Evolutionary conservation across 2,113 vertebrate species (phyloP).

Genomic region (Ifrita kowaldi): DNA sequence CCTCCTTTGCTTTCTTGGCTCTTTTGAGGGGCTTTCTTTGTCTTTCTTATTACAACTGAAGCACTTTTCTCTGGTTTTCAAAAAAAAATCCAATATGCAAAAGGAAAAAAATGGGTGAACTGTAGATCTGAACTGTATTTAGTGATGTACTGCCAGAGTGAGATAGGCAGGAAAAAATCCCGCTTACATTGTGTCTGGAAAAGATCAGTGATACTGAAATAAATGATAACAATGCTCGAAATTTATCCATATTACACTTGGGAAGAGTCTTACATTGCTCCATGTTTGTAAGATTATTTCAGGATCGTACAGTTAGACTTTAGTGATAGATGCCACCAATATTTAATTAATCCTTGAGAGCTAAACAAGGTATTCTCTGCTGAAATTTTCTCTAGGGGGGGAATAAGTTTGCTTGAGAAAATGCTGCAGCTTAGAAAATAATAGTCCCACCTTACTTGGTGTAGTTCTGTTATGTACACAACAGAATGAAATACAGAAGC

Average conservation of each 20-base stretch:
- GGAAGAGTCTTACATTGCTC: background rate
- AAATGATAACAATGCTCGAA: rapidly evolving
- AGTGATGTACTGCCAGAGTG: background rate
- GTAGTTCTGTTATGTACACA: background rate
- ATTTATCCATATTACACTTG: background rate
- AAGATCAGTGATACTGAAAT: background rate
- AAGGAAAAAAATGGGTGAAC: background rate
- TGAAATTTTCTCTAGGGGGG: background rate
- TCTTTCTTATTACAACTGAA: background rate
- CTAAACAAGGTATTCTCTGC: background rate
- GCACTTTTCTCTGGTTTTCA: no score
- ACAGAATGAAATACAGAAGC: background rate
- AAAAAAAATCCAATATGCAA: background rate
- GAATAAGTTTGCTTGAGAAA: background rate
- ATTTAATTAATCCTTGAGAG: background rate
- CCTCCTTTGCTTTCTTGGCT: background rate
- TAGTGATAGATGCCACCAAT: background rate
- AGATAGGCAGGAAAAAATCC: background rate
- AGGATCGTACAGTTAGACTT: background rate
- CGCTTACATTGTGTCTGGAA: background rate
- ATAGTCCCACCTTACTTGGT: background rate
- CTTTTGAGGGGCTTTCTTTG: background rate
- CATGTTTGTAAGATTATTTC: background rate
- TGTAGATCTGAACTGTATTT: background rate
- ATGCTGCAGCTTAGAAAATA: background rate